Evolutionary conservation across 1,140 invertebrate genomes (phyloP).

Genomic region (Dryas iulia): DNA sequence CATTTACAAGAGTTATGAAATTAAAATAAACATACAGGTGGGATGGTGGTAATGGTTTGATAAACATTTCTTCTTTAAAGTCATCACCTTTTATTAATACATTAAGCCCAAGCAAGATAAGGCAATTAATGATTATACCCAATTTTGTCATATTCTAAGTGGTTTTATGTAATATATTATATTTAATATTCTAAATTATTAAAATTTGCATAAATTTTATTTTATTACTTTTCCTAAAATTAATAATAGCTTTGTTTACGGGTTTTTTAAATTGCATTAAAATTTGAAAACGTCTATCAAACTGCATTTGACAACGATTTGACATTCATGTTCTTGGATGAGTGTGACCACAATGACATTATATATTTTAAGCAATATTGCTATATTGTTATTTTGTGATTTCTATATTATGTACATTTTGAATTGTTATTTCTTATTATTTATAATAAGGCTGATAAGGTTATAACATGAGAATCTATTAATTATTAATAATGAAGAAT

Average conservation of each 20-base stretch:
- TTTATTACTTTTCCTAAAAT: neutral
- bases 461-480: no score
- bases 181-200: neutral
- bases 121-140: neutral
- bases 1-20: slow-evolving; percentile 89
- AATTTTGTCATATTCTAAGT: slow-evolving; percentile 8
- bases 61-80: slow-evolving; percentile 90
- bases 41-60: slow-evolving; percentile 89
- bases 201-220: neutral
- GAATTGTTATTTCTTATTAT: no score
- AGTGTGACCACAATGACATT: no score
- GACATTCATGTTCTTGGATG: neutral
- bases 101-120: slow-evolving; percentile 28
- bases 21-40: slow-evolving; percentile 93
- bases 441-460: no score
- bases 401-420: no score
- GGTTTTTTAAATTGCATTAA: neutral
- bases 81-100: slow-evolving; percentile 78
- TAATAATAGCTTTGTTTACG: neutral
- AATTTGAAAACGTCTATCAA: neutral
- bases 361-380: no score
- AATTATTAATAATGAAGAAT: no score
- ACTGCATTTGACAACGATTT: neutral
- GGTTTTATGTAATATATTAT: no score
- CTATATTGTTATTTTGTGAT: no score